A percentile compares a stretch with the other conserved stretches of the same genome.
Evolutionary conservation across 2,888 invertebrate genomes (phyloP).

Genomic region (Heliconius cydno): DNA sequence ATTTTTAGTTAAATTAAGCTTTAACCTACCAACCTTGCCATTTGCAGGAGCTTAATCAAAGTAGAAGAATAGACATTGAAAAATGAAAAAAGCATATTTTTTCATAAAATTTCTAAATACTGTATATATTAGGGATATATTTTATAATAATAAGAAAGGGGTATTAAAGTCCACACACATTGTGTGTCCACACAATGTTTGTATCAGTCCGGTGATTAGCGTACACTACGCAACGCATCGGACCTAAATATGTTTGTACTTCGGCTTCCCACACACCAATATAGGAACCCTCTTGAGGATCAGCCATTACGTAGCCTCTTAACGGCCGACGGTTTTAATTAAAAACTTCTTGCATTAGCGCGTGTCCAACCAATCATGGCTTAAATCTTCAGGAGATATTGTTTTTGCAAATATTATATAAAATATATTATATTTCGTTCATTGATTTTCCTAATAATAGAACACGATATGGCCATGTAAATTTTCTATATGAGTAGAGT

Average conservation of each 20-base stretch:
- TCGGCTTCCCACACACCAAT: constrained; percentile 78
- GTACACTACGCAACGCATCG: constrained; percentile 72
- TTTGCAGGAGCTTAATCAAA: no score
- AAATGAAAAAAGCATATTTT: neutral
- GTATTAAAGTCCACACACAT: constrained; percentile 66
- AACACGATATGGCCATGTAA: no score
- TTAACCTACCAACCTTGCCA: no score
- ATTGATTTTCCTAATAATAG: no score
- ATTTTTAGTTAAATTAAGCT: no score
- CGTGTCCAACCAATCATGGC: constrained; percentile 75
- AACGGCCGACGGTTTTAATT: constrained; percentile 81
- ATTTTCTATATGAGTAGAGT: no score
- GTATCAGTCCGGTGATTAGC: constrained; percentile 75
- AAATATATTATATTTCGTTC: neutral
- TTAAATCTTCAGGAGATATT: constrained; percentile 64
- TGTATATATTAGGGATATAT: constrained; percentile 12
- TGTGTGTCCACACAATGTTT: constrained; percentile 68
- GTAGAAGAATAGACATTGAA: neutral
- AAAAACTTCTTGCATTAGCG: constrained; percentile 83
- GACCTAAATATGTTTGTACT: constrained; percentile 83
- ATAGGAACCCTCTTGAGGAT: constrained; percentile 79
- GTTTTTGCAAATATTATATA: neutral
- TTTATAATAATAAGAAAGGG: constrained; percentile 65
- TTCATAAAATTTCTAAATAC: constrained; percentile 14
- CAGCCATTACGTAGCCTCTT: constrained; percentile 82